phyloP scores from a whole-genome alignment of 2,113 vertebrate genomes.

The Zootoca vivipara region DNA sequence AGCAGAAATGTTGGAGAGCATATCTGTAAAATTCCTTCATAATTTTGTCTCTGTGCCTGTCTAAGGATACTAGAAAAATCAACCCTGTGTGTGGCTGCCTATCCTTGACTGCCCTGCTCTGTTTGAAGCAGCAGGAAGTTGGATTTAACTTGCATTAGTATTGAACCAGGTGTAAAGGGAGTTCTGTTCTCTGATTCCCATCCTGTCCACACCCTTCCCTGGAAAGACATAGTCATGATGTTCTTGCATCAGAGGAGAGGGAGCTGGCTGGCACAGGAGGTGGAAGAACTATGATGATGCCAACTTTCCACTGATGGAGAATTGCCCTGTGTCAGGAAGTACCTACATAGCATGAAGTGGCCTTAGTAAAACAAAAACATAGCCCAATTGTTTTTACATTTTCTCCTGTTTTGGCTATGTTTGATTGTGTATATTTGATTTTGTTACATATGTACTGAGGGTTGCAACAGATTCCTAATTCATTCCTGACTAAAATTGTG shows the following conservation, averaged over 20 bases:
- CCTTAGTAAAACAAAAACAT: slow-evolving; percentile 18
- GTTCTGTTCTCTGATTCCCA: slow-evolving; percentile 14
- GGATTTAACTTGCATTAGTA: slow-evolving; percentile 17
- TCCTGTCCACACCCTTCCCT: slow-evolving; percentile 40
- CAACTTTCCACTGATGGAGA: slow-evolving; percentile 34
- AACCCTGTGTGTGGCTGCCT: not conserved
- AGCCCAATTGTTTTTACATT: not conserved
- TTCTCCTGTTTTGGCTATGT: slow-evolving; percentile 21
- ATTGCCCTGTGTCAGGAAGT: slow-evolving; percentile 9
- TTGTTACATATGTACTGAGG: not conserved
- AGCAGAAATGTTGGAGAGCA: not conserved
- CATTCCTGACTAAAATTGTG: not conserved
- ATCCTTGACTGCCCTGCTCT: not conserved
- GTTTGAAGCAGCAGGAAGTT: slow-evolving; percentile 16
- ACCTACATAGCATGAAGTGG: slow-evolving; percentile 27
- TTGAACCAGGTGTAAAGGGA: not conserved
- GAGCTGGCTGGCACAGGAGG: not conserved
- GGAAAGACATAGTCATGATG: not conserved
- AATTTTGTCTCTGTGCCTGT: not conserved
- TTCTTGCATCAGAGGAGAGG: not conserved
- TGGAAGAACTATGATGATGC: slow-evolving; percentile 17
- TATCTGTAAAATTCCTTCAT: not conserved
- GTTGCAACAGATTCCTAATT: not conserved
- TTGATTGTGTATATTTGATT: not conserved
- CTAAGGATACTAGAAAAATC: not conserved